Evolutionary conservation across 2,113 vertebrate species (phyloP).

Genomic region (Varanus salvator): DNA sequence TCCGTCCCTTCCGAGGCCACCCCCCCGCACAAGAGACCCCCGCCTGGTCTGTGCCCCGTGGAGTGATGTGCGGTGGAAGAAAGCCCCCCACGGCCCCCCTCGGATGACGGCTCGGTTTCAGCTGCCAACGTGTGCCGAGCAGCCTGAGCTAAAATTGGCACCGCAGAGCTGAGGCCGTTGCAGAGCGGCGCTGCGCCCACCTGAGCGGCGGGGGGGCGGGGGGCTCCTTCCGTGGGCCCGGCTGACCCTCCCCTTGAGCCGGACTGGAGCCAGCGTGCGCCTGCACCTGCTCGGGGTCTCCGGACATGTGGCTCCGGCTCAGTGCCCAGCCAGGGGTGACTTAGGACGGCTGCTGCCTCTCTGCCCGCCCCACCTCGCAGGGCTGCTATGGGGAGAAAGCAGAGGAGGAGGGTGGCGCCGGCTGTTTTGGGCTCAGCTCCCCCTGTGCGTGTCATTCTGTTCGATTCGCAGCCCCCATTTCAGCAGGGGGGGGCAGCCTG

Average conservation of each 20-base stretch:
- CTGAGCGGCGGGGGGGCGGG: neutral
- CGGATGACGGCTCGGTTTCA: neutral
- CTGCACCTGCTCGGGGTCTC: neutral
- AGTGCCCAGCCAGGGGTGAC: neutral
- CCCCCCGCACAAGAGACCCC: neutral
- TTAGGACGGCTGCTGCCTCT: neutral
- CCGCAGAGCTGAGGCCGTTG: neutral
- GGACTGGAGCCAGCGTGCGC: neutral
- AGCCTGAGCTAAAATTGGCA: slow-evolving; percentile 3
- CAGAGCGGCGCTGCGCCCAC: neutral
- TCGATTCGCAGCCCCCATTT: no score
- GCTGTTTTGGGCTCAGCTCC: no score
- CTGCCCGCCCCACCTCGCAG: no score
- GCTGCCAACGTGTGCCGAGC: neutral
- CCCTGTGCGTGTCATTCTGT: no score
- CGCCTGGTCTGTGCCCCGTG: no score
- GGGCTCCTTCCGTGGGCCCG: no score
- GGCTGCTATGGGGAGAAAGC: no score
- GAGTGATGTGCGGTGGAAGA: neutral
- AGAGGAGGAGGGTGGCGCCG: no score
- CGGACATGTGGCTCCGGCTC: no score
- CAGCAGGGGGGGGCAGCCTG: no score
- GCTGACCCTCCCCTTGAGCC: no score
- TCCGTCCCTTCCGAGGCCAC: neutral
- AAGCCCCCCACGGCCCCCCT: neutral